phyloP scores from a whole-genome alignment of 1,140 invertebrate species.

The Microplitis mediator region DNA sequence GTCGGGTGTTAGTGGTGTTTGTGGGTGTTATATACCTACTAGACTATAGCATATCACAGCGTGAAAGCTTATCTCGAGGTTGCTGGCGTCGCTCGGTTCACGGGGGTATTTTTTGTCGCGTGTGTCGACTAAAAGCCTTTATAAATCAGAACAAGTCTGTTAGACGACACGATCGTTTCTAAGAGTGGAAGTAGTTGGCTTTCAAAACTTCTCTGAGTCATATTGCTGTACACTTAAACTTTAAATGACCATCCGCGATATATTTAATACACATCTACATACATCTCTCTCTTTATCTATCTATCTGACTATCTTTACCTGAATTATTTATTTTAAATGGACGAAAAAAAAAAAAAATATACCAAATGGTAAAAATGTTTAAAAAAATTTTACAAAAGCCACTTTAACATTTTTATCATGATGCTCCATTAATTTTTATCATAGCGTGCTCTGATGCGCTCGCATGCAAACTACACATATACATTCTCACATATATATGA shows the following conservation, averaged over 20 bases:
- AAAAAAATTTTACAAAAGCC: constrained; percentile 36
- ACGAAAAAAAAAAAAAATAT: neutral
- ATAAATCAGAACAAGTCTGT: constrained; percentile 58
- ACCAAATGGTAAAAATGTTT: neutral
- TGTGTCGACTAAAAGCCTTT: constrained; percentile 56
- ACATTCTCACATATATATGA: no score
- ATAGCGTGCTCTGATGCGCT: no score
- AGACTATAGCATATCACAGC: neutral
- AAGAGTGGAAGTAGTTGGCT: constrained; percentile 34
- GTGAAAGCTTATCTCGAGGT: constrained; percentile 26
- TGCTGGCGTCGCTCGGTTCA: constrained; percentile 4
- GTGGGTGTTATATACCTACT: no score
- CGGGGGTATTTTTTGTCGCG: constrained; percentile 48
- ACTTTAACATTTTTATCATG: no score
- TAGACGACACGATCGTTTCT: constrained; percentile 48
- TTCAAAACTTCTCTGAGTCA: constrained; percentile 25
- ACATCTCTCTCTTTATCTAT: no score
- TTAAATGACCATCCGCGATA: no score
- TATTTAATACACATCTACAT: no score
- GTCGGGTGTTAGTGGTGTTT: no score
- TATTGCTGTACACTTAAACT: neutral
- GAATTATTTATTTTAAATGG: neutral
- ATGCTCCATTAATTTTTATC: no score
- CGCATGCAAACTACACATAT: no score
- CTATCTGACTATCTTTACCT: no score